Percentiles rank a stretch among this genome's conserved stretches.
Conservation (phyloP, 2,113 vertebrate genomes). For the Pedetes capensis region DNA sequence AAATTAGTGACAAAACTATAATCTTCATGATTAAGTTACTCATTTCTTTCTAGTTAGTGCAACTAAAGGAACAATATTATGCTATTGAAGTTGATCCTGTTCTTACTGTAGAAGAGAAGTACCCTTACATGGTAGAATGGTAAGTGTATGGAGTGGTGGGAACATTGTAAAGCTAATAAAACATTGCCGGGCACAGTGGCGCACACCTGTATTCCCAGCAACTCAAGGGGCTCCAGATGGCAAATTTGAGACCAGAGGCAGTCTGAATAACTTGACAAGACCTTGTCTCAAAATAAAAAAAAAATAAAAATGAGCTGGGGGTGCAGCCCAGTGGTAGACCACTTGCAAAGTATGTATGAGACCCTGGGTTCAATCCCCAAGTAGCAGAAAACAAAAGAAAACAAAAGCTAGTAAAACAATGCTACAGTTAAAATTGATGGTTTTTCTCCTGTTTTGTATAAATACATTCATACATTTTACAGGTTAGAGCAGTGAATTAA, state of each 20-base stretch:
- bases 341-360: too few species aligned
- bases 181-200: too few species aligned
- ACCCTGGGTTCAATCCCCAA: too few species aligned
- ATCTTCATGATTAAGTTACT: background rate
- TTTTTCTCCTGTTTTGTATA: background rate
- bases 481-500: background rate
- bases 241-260: too few species aligned
- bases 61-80: constrained; percentile 96
- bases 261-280: too few species aligned
- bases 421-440: background rate
- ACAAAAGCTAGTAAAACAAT: background rate
- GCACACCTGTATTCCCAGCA: too few species aligned
- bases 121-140: constrained; percentile 98
- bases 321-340: too few species aligned
- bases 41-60: constrained; percentile 84
- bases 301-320: too few species aligned
- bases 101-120: constrained; percentile 95
- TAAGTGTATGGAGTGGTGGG: constrained; percentile 79
- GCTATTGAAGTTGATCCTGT: constrained; percentile 95
- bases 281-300: too few species aligned
- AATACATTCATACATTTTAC: background rate
- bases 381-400: too few species aligned
- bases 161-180: background rate
- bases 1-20: background rate
- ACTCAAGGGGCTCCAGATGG: too few species aligned